phyloP scores from a whole-genome alignment of 1,140 invertebrate species.

The Pinna nobilis region DNA sequence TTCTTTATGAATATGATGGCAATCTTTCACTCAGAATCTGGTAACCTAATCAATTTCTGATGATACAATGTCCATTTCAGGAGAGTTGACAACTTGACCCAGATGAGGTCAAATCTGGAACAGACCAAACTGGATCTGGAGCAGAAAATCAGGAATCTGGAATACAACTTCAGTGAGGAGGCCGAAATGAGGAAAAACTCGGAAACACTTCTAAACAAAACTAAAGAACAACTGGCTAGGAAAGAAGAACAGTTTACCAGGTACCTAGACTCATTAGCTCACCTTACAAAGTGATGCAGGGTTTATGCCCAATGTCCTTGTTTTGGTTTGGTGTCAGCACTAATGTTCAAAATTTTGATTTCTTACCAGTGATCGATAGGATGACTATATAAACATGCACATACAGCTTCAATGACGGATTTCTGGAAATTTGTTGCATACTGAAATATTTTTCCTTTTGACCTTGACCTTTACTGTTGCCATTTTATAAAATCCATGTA shows the following conservation, averaged over 20 bases:
- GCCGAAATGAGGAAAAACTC: constrained; percentile 68
- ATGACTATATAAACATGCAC: no score
- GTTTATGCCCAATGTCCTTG: background rate
- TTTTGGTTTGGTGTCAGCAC: background rate
- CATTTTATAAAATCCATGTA: no score
- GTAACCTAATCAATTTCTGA: background rate
- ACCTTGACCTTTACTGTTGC: no score
- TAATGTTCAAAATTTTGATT: no score
- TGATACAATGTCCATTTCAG: constrained; percentile 46
- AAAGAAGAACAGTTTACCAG: constrained; percentile 68
- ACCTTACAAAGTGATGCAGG: background rate
- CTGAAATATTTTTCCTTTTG: no score
- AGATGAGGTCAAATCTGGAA: constrained; percentile 62
- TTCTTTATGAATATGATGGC: no score
- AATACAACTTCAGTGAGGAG: constrained; percentile 68
- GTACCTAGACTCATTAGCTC: constrained; percentile 34
- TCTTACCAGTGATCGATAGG: no score
- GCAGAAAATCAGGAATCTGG: constrained; percentile 62
- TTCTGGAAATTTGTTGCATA: no score
- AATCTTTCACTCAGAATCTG: no score
- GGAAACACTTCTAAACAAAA: constrained; percentile 66
- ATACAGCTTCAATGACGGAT: no score
- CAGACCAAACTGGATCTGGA: constrained; percentile 69
- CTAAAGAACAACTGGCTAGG: constrained; percentile 64
- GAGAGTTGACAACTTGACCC: constrained; percentile 61